phyloP scores from a whole-genome alignment of 2,797 vertebrate species.

The Avahi laniger region DNA sequence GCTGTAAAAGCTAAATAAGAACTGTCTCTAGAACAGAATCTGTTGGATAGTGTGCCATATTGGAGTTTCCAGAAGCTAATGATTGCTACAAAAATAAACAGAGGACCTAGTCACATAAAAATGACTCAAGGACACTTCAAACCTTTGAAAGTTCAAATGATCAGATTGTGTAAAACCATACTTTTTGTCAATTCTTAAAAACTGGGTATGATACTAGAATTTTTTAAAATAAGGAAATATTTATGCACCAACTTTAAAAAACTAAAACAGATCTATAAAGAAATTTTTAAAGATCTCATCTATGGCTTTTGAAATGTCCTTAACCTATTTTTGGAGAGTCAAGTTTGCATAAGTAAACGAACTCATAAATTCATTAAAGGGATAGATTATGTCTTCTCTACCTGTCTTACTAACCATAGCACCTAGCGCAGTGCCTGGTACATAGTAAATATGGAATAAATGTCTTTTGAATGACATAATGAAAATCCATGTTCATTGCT shows the following conservation, averaged over 20 bases:
- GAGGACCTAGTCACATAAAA: neutral
- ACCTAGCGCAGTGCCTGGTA: neutral
- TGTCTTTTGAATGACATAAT: neutral
- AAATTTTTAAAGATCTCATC: neutral
- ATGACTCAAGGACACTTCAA: neutral
- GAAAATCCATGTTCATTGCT: neutral
- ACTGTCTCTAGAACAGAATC: neutral
- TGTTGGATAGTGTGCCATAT: neutral
- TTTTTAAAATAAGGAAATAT: neutral
- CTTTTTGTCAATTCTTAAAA: neutral
- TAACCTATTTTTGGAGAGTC: neutral
- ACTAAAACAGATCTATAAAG: neutral
- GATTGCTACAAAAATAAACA: constrained; percentile 42
- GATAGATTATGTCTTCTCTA: neutral
- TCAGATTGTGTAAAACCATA: constrained; percentile 2
- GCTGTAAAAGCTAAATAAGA: neutral
- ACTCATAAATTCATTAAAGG: neutral
- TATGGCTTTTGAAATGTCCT: neutral
- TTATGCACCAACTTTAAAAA: neutral
- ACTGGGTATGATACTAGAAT: neutral
- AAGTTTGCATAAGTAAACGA: neutral
- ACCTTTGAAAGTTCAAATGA: constrained; percentile 31
- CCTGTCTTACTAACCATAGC: neutral
- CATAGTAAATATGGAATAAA: neutral
- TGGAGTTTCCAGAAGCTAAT: neutral